phyloP scores from a whole-genome alignment of 1,140 invertebrate genomes.

The Macrocentrus cingulum region DNA sequence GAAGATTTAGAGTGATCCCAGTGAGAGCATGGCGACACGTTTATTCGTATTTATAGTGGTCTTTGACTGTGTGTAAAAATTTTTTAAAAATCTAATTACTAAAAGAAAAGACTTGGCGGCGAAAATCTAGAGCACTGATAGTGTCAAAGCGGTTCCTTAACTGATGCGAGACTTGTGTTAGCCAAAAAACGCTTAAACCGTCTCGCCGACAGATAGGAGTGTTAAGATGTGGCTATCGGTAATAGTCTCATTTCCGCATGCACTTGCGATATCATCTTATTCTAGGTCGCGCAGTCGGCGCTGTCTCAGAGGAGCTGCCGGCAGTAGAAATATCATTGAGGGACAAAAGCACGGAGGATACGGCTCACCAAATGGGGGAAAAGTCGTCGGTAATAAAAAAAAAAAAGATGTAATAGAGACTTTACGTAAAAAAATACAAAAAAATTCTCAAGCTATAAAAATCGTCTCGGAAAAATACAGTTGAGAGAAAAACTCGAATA shows the following conservation, averaged over 20 bases:
- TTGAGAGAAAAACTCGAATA: background rate
- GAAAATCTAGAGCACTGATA: too few species aligned
- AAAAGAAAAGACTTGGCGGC: constrained; percentile 8
- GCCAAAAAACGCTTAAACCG: background rate
- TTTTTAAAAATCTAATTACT: background rate
- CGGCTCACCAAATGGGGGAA: background rate
- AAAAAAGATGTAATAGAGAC: too few species aligned
- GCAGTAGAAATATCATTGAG: background rate
- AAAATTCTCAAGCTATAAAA: too few species aligned
- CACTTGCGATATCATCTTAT: constrained; percentile 17
- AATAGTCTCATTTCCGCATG: constrained; percentile 25
- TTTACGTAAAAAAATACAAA: too few species aligned
- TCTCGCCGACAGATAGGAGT: background rate
- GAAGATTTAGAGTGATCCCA: constrained; percentile 47
- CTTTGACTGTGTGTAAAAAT: constrained; percentile 16
- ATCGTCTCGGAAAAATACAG: too few species aligned
- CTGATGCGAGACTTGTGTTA: background rate
- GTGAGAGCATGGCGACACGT: constrained; percentile 30
- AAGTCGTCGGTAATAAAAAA: background rate
- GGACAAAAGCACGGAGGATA: background rate
- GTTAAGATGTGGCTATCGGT: constrained; percentile 25
- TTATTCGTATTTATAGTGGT: constrained; percentile 45
- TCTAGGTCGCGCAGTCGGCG: constrained; percentile 4
- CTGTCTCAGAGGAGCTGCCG: background rate
- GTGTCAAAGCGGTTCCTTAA: background rate